Evolutionary conservation across 1,140 invertebrate genomes (phyloP).

Genomic region (Tetramorium alpestre): DNA sequence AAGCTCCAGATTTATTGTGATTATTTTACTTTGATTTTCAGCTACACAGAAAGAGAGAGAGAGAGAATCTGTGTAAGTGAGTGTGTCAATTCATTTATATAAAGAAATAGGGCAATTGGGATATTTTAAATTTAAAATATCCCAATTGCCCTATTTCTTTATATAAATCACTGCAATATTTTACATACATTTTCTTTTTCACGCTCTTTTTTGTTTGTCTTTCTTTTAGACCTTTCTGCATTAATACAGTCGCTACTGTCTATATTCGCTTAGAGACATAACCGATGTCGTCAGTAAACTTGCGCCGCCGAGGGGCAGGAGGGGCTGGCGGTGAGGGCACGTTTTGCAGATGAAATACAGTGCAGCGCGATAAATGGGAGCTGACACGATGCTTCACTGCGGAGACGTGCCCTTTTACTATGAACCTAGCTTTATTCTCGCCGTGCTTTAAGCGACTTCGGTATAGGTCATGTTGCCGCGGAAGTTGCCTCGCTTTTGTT

Average conservation of each 20-base stretch:
- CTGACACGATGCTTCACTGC: conserved; percentile 31
- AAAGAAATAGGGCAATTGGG: too few relatives aligned
- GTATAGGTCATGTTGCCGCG: conserved; percentile 38
- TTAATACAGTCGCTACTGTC: conserved; percentile 13
- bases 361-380: conserved; percentile 42
- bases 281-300: not conserved
- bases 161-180: not conserved
- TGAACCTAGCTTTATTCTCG: conserved; percentile 43
- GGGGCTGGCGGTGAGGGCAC: not conserved
- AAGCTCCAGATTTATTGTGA: not conserved
- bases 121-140: too few relatives aligned
- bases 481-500: conserved; percentile 37
- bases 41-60: too few relatives aligned
- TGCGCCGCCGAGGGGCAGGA: not conserved
- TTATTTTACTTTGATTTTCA: not conserved
- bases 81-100: too few relatives aligned
- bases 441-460: conserved; percentile 20
- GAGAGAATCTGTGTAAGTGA: too few relatives aligned
- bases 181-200: not conserved
- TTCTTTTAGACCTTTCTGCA: not conserved
- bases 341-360: conserved; percentile 53
- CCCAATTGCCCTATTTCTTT: too few relatives aligned
- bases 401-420: conserved; percentile 48
- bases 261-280: conserved; percentile 13
- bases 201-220: not conserved